Percentiles rank a stretch among this genome's conserved stretches.
These are phyloP conservation scores for Peromyscus attwateri DNA, from an alignment of 2,797 vertebrate species.

Conservation along the genomic window DNA sequence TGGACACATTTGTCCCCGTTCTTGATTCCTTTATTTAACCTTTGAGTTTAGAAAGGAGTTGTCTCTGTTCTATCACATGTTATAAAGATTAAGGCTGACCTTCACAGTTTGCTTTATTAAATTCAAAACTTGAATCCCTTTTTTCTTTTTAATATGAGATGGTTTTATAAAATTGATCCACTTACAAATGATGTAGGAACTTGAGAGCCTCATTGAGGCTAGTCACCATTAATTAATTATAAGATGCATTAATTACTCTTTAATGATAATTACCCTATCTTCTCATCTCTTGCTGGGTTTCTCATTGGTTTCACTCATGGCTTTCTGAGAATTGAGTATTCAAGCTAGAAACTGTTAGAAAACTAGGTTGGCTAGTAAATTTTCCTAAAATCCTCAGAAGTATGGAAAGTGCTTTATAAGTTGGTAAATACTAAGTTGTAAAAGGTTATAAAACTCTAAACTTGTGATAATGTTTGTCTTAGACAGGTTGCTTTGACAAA, in stretches of 20 bases:
- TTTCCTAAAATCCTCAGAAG: not conserved
- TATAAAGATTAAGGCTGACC: constrained; percentile 68
- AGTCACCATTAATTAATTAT: constrained; percentile 78
- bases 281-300: constrained; percentile 65
- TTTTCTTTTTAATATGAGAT: constrained; percentile 65
- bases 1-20: constrained; percentile 26
- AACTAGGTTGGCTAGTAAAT: constrained; percentile 33
- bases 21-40: constrained; percentile 67
- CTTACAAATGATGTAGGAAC: constrained; percentile 62
- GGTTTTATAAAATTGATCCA: constrained; percentile 73
- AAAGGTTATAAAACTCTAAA: not conserved
- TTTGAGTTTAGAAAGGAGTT: constrained; percentile 65
- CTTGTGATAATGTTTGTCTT: not conserved
- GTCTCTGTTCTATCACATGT: constrained; percentile 22
- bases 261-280: constrained; percentile 75
- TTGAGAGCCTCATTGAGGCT: constrained; percentile 65
- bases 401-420: constrained; percentile 34
- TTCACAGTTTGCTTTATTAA: constrained; percentile 70
- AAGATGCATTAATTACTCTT: constrained; percentile 68
- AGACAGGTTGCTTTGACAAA: not conserved
- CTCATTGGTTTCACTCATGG: constrained; percentile 59
- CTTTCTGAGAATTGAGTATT: constrained; percentile 59
- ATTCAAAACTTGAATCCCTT: constrained; percentile 62
- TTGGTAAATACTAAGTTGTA: not conserved
- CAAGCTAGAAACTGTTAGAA: constrained; percentile 58